Base-by-base conservation (phyloP, 2,113 vertebrate genomes). In the Alligator mississippiensis region DNA sequence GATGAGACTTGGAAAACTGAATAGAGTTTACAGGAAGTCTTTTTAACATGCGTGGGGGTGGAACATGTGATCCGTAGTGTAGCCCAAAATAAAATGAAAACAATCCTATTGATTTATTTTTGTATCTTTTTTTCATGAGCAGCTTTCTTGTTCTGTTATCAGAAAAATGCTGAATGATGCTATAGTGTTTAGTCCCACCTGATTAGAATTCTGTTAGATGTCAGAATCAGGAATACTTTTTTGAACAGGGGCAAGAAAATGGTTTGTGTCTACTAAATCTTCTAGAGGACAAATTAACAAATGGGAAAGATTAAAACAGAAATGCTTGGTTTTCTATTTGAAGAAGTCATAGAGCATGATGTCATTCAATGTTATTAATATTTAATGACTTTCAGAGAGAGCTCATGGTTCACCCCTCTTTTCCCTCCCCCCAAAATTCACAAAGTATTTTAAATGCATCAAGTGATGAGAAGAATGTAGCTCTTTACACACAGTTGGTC, bases 381-480 rank as follows among this genome's bases (percentile, higher is more conserved):
- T 95, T 97, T 97, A 97, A 96, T 96, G 97, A 64, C 96, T 96
- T 97, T 96, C 95, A 97, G 95, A 97, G 90, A 91, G 88, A 77
- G 80, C 68, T 96, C 85, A 94, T 64, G 95, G 75, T 93, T 85
- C 77, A 24, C 88, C 93, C 89, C 58, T 81, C 91, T 68, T 85
- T 82, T 94, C 95, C 93, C 92, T 84, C 90, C 93, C 93, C 95
- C 89, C 89, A 94, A 94, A 97, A 97, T 75, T 89, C 90, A 91
- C 79, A 76, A 58, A 95, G 79, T 81, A 95, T 95, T 93, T 93
- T 92, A 94, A 96, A 91, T 85, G 85, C 86, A 92, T 93, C 78
- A 95, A 96, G 84, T 96, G 97, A 87, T 93, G 47, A 96, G 81
- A 96, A 92, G 94, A 95, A 95, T 93, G 92, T 93, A 94, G 89